phyloP scores from a whole-genome alignment of 2,113 vertebrate species.

The Stigmatopora argus region DNA sequence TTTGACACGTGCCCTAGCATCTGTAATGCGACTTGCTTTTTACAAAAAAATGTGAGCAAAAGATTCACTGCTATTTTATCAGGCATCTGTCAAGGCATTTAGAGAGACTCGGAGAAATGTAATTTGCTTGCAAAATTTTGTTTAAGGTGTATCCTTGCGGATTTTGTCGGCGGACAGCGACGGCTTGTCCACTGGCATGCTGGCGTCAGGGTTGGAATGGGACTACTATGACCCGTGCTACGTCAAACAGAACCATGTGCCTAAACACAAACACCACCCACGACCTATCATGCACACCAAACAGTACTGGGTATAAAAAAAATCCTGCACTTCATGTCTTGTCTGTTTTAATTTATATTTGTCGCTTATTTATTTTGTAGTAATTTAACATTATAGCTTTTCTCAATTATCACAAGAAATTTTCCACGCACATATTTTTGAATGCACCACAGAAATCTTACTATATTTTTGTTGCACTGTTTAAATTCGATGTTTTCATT shows the following conservation, averaged over 20 bases:
- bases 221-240: constrained; percentile 79
- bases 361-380: constrained; percentile 20
- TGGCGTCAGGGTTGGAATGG: constrained; percentile 71
- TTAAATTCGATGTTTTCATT: constrained; percentile 1
- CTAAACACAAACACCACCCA: constrained; percentile 56
- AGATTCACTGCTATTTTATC: background rate
- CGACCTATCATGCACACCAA: constrained; percentile 59
- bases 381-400: background rate
- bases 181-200: constrained; percentile 53
- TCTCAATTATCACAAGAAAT: constrained; percentile 15
- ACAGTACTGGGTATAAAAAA: constrained; percentile 71
- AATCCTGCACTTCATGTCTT: background rate
- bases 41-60: no score
- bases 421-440: background rate
- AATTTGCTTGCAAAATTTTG: background rate
- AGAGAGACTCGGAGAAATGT: no score
- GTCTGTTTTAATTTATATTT: constrained; percentile 14
- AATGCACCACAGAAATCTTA: constrained; percentile 17
- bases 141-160: constrained; percentile 73
- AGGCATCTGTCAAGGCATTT: background rate
- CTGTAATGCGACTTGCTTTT: no score
- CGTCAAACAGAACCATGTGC: constrained; percentile 66
- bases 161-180: constrained; percentile 77
- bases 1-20: no score
- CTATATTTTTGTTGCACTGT: constrained; percentile 6